A percentile compares a stretch with the other conserved stretches of the same genome.
Evolutionary conservation across 2,797 vertebrate species (phyloP).

Genomic region (Rhabdophis nuchalis): DNA sequence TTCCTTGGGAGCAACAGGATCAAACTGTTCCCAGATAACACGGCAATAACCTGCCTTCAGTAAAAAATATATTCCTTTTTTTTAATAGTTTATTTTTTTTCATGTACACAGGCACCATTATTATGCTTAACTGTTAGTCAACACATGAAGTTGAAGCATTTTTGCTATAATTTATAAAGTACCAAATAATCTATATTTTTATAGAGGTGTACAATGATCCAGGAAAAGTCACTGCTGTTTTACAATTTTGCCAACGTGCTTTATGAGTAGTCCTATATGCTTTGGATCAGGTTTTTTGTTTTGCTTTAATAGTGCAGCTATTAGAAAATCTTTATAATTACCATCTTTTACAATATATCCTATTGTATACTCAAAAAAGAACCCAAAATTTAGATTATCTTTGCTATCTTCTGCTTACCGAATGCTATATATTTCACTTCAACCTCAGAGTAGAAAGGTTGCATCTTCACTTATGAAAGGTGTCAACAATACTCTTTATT

Average conservation of each 20-base stretch:
- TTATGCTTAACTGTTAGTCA: neutral
- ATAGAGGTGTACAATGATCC: neutral
- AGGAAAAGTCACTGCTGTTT: neutral
- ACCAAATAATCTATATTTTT: neutral
- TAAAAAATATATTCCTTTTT: neutral
- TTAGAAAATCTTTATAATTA: neutral
- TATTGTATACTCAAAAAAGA: conserved; percentile 59
- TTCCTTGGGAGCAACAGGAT: no score
- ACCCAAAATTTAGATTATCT: neutral
- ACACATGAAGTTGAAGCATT: neutral
- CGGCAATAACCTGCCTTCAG: no score
- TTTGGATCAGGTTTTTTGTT: neutral
- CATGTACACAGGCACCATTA: neutral
- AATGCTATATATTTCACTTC: conserved; percentile 51
- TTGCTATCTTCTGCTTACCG: conserved; percentile 20
- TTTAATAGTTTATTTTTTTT: neutral
- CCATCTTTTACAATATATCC: conserved; percentile 15
- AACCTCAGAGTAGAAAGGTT: conserved; percentile 51
- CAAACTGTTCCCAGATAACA: no score
- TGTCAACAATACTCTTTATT: conserved; percentile 55
- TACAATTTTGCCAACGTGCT: neutral
- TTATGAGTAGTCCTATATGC: neutral
- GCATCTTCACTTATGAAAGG: conserved; percentile 61
- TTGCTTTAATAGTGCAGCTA: conserved; percentile 9
- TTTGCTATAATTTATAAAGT: neutral